These are phyloP conservation scores for Phalacrocorax brasilianus DNA, from an alignment of 2,113 vertebrate genomes.

Conservation along the genomic window DNA sequence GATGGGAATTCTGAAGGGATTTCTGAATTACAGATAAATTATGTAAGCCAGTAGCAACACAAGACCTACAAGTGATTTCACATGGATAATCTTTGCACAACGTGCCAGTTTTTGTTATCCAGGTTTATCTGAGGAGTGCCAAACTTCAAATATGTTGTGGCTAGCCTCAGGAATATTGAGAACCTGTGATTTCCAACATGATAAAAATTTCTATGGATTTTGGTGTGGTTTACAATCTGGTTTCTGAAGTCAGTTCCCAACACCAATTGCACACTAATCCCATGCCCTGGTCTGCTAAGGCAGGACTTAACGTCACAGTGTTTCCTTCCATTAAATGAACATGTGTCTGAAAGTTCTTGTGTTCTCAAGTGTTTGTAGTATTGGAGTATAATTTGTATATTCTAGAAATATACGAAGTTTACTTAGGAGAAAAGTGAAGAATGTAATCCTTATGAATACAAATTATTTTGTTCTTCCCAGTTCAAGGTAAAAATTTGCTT, in stretches of 20 bases:
- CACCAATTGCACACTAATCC: not conserved
- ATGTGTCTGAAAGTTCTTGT: not conserved
- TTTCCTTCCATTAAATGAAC: not conserved
- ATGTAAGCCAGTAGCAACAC: not conserved
- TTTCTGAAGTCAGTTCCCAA: not conserved
- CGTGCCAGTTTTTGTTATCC: not conserved
- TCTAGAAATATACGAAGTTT: not conserved
- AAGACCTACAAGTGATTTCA: not conserved
- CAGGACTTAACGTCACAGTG: not conserved
- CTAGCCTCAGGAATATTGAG: not conserved
- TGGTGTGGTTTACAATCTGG: not conserved
- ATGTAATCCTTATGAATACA: not conserved
- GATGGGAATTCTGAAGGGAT: not conserved
- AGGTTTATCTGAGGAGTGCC: not conserved
- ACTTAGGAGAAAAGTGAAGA: not conserved
- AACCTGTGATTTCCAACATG: not conserved
- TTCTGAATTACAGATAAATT: not conserved
- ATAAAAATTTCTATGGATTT: not conserved
- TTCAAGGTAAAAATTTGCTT: not conserved
- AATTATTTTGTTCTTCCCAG: not conserved
- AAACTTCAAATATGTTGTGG: not conserved
- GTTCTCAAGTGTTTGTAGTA: not conserved
- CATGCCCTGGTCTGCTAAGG: not conserved
- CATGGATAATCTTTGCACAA: not conserved
- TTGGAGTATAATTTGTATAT: not conserved